Evolutionary conservation across 2,888 invertebrate species (phyloP).

Genomic region (Campopleginae sp.): DNA sequence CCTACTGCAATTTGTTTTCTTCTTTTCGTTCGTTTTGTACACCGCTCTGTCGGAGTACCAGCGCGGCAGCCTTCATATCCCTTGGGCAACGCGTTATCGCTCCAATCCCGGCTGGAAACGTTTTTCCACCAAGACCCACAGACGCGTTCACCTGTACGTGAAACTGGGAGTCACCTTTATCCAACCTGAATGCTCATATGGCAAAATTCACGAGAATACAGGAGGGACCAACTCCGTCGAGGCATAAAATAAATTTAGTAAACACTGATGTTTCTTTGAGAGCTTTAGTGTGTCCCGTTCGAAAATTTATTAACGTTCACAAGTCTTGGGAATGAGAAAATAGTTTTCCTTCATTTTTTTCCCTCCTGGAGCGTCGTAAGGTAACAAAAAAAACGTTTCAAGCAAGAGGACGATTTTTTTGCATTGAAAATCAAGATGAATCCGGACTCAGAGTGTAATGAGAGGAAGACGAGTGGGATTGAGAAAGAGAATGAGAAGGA

Average conservation of each 20-base stretch:
- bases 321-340: constrained; percentile 1
- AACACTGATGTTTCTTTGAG: neutral
- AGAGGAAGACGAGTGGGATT: constrained; percentile 5
- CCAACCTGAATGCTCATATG: neutral
- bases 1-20: constrained; percentile 37
- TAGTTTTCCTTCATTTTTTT: neutral
- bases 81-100: constrained; percentile 49
- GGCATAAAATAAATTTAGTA: neutral
- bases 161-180: constrained; percentile 1
- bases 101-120: constrained; percentile 43
- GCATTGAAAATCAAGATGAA: constrained; percentile 11
- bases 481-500: neutral
- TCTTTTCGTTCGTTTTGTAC: constrained; percentile 13
- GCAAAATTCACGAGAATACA: neutral
- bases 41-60: neutral
- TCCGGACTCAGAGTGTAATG: constrained; percentile 20
- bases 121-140: constrained; percentile 23
- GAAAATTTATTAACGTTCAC: constrained; percentile 12
- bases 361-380: neutral
- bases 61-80: neutral
- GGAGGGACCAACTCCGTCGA: neutral
- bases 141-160: neutral
- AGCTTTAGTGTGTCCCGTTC: neutral
- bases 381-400: neutral
- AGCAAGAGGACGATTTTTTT: neutral